These are phyloP conservation scores for Luperina nickerlii DNA, from an alignment of 2,888 invertebrate species.

Conservation along the genomic window DNA sequence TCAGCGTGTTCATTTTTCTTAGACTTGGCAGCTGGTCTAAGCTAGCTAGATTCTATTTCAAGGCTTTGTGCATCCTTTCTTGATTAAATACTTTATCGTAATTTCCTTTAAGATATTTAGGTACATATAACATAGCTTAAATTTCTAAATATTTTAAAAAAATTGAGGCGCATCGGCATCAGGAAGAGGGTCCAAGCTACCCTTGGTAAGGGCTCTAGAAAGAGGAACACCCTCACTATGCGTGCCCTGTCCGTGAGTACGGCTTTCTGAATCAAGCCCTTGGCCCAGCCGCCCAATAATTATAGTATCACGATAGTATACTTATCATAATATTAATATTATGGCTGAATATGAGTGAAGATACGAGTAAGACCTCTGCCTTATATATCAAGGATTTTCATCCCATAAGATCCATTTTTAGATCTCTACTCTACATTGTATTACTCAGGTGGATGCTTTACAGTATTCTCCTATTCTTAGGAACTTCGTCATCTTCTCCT, in stretches of 20 bases:
- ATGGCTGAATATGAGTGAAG: neutral
- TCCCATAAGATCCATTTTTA: neutral
- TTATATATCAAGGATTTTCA: neutral
- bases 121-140: too few species aligned
- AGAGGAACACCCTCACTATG: too few species aligned
- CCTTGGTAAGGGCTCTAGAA: too few species aligned
- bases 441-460: neutral
- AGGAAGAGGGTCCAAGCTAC: too few species aligned
- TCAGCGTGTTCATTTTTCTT: neutral
- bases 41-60: too few species aligned
- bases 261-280: too few species aligned
- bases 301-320: too few species aligned
- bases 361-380: neutral
- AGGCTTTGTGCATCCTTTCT: neutral
- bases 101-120: neutral
- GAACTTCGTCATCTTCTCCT: constrained; percentile 97
- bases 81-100: neutral
- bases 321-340: neutral
- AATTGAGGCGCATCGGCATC: too few species aligned
- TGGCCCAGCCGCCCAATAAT: too few species aligned
- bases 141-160: too few species aligned
- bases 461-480: constrained; percentile 71
- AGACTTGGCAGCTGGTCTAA: neutral
- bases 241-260: too few species aligned
- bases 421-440: neutral